A percentile compares a stretch with the other conserved stretches of the same genome.
Evolutionary conservation across 23 tunicate genomes (phyloP).

Genomic region (Clavelina lepadiformis): DNA sequence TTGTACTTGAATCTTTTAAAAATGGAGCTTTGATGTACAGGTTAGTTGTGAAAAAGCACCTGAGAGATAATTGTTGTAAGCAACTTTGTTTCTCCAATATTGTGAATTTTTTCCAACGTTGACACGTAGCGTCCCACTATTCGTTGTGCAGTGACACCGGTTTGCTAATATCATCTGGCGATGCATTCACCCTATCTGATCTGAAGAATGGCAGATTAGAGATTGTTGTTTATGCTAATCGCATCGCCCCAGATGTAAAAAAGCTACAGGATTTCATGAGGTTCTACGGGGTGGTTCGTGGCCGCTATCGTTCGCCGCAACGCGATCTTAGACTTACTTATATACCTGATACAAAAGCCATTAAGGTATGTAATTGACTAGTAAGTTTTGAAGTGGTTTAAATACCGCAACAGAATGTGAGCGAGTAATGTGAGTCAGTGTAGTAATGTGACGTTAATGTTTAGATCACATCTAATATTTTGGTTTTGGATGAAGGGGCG

Average conservation of each 20-base stretch:
- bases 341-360: slow-evolving; percentile 43
- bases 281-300: slow-evolving; percentile 31
- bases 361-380: slow-evolving; percentile 53
- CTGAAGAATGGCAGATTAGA: slow-evolving; percentile 11
- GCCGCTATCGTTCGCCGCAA: slow-evolving; percentile 27
- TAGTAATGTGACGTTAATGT: neutral
- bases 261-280: slow-evolving; percentile 26
- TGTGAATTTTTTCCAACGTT: neutral
- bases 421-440: neutral
- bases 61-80: no score
- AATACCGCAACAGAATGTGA: no score
- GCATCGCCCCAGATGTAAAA: slow-evolving; percentile 1
- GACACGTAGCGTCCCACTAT: neutral
- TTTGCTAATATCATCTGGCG: slow-evolving; percentile 15
- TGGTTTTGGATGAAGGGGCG: slow-evolving; percentile 60
- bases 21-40: slow-evolving; percentile 26
- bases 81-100: no score
- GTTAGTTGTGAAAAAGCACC: slow-evolving; percentile 6
- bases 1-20: slow-evolving; percentile 2
- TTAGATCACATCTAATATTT: slow-evolving; percentile 20
- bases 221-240: slow-evolving; percentile 11
- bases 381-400: no score
- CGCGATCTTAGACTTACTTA: slow-evolving; percentile 40
- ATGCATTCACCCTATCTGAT: slow-evolving; percentile 40
- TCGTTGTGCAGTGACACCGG: slow-evolving; percentile 21